These are phyloP conservation scores for Ciconia boyciana DNA, from an alignment of 2,113 vertebrate genomes.

Conservation along the genomic window DNA sequence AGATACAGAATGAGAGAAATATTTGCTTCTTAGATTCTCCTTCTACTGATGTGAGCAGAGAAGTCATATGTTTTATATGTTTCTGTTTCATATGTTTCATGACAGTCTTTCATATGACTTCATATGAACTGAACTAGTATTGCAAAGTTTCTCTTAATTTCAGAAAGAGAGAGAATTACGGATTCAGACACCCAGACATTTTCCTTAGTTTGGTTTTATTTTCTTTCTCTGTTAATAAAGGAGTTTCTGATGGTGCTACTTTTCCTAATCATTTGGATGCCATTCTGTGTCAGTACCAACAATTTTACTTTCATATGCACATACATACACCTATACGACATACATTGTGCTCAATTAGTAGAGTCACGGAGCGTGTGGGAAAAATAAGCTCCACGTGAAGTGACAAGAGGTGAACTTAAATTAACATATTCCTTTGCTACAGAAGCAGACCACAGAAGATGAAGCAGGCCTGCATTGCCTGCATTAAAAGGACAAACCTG, in stretches of 20 bases:
- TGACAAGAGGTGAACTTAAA: not conserved
- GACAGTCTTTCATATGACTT: too few relatives aligned
- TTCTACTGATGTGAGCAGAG: not conserved
- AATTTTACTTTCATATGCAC: not conserved
- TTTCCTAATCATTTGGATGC: not conserved
- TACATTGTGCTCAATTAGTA: not conserved
- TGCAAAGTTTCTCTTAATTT: not conserved
- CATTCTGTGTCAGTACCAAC: not conserved
- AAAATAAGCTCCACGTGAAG: not conserved
- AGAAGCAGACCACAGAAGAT: not conserved
- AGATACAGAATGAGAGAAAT: not conserved
- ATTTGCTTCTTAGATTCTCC: not conserved
- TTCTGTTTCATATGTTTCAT: too few relatives aligned
- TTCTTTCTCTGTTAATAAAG: not conserved
- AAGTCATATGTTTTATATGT: not conserved
- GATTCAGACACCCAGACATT: not conserved
- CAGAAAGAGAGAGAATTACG: not conserved
- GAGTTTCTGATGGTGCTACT: not conserved
- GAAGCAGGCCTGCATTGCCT: not conserved
- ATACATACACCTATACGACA: too few relatives aligned
- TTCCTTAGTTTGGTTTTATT: not conserved
- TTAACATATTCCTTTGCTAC: not conserved
- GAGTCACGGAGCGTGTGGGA: fast-evolving
- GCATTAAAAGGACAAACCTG: not conserved
- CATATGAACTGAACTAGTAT: not conserved